Evolutionary conservation across 35 echinoderm and acorn worm genomes (phyloP).

Genomic region (Hemicentrotus pulcherrimus): DNA sequence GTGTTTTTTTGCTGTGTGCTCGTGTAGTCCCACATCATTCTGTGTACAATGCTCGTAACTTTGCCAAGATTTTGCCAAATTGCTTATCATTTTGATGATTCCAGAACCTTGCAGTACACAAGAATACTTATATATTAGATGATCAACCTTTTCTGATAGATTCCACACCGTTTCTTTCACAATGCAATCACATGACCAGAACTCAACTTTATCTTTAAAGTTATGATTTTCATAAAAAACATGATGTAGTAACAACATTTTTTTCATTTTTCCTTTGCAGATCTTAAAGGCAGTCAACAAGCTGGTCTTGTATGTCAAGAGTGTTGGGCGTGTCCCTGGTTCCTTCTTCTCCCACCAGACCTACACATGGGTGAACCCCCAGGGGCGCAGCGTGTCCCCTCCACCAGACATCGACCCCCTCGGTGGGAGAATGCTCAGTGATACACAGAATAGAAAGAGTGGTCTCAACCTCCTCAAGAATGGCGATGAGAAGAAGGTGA

Average conservation of each 20-base stretch:
- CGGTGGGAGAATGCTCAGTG: conserved; percentile 20
- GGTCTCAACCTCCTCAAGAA: conserved; percentile 73
- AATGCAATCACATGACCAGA: no score
- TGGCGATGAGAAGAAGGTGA: conserved; percentile 91
- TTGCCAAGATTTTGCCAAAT: no score
- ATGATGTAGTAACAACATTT: background rate
- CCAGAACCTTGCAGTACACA: no score
- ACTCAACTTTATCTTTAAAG: background rate
- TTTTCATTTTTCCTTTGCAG: conserved; percentile 54
- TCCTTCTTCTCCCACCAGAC: conserved; percentile 86
- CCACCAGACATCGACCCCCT: conserved; percentile 77
- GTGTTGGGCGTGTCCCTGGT: conserved; percentile 87
- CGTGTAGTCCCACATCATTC: no score
- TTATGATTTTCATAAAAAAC: background rate
- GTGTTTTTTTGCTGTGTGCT: no score
- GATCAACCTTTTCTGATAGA: no score
- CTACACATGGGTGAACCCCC: conserved; percentile 94
- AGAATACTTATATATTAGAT: no score
- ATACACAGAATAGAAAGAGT: conserved; percentile 70
- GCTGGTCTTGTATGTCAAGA: conserved; percentile 82
- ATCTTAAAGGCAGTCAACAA: conserved; percentile 75
- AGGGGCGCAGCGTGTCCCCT: conserved; percentile 92
- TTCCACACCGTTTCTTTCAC: no score
- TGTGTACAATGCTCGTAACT: no score
- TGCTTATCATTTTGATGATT: no score